phyloP scores from a whole-genome alignment of 2,888 invertebrate genomes.

The Tetragnatha montana region DNA sequence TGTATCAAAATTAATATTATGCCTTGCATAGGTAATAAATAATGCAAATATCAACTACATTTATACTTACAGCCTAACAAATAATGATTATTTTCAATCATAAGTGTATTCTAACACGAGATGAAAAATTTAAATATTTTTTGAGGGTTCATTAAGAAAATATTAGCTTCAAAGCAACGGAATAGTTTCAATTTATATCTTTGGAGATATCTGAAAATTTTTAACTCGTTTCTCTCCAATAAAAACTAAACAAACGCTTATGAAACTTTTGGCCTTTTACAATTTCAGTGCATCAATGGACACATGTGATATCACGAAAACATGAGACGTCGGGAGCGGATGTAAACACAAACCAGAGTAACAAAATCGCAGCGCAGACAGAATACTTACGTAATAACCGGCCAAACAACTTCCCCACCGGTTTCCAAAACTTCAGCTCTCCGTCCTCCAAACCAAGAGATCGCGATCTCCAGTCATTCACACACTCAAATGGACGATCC shows the following conservation, averaged over 20 bases:
- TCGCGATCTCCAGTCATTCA: not conserved
- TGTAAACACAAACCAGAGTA: not conserved
- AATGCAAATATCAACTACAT: not conserved
- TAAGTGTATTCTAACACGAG: not conserved
- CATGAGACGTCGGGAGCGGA: not conserved
- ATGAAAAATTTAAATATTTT: not conserved
- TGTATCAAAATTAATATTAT: not conserved
- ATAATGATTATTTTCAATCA: not conserved
- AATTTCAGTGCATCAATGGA: not conserved
- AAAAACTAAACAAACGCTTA: too few species aligned
- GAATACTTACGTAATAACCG: slow-evolving; percentile 37
- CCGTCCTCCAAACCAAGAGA: slow-evolving; percentile 6
- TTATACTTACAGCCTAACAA: not conserved
- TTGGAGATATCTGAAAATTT: too few species aligned
- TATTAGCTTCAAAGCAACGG: too few species aligned
- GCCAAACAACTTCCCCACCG: slow-evolving; percentile 4
- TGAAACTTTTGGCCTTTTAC: too few species aligned
- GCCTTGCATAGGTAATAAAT: not conserved
- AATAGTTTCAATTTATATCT: too few species aligned
- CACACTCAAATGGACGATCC: slow-evolving; percentile 38
- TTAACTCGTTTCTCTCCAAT: too few species aligned
- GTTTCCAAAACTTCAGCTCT: not conserved
- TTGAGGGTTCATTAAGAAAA: too few species aligned
- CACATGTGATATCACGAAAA: not conserved
- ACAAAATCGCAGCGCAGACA: not conserved